These are phyloP conservation scores for Amblyraja radiata DNA, from an alignment of 2,797 vertebrate species.

Conservation along the genomic window DNA sequence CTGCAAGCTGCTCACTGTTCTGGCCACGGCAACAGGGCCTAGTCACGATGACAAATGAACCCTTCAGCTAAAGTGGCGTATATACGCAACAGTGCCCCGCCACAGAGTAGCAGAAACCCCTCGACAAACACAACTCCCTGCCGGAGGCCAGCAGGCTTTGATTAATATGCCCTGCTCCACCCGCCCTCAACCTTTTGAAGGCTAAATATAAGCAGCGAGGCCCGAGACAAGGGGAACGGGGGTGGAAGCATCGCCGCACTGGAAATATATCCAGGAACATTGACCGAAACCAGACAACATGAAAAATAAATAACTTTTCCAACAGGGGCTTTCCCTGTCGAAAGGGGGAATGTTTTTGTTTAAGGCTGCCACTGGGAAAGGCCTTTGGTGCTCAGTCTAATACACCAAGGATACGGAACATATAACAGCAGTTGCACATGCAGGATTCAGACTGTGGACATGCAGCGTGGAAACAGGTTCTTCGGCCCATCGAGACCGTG, in stretches of 20 bases:
- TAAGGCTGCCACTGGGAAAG: neutral
- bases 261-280: neutral
- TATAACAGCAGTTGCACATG: too few species aligned
- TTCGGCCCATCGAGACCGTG: too few species aligned
- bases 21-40: slow-evolving; percentile 40
- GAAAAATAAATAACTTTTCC: slow-evolving; percentile 3
- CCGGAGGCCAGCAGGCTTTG: slow-evolving; percentile 56
- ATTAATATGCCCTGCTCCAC: slow-evolving; percentile 61
- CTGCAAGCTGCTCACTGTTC: neutral
- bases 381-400: too few species aligned
- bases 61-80: slow-evolving; percentile 55
- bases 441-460: too few species aligned
- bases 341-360: neutral
- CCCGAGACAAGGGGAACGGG: slow-evolving; percentile 62
- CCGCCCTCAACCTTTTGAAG: slow-evolving; percentile 57
- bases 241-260: slow-evolving; percentile 48
- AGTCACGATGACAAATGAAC: slow-evolving; percentile 67
- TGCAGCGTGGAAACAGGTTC: too few species aligned
- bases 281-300: neutral
- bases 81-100: slow-evolving; percentile 47
- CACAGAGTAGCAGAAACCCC: slow-evolving; percentile 42
- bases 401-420: too few species aligned
- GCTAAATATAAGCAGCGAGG: slow-evolving; percentile 71
- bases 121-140: slow-evolving; percentile 49
- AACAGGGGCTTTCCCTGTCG: neutral